Conservation (phyloP, 2,888 invertebrate species). For the Drosophila leonis region DNA sequence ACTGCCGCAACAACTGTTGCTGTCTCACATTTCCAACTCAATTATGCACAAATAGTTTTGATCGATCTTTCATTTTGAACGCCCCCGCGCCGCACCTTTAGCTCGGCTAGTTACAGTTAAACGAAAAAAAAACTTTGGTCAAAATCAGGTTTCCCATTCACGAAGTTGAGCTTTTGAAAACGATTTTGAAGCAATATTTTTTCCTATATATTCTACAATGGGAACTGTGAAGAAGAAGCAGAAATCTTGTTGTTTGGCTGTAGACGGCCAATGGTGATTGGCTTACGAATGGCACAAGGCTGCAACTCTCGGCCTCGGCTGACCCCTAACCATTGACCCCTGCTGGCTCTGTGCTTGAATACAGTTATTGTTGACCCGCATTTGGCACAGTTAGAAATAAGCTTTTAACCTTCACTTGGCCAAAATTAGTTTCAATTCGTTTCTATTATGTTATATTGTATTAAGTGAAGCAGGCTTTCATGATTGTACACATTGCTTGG, state of each 20-base stretch:
- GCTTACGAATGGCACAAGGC: conserved; percentile 13
- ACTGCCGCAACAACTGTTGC: conserved; percentile 9
- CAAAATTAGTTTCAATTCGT: conserved; percentile 3
- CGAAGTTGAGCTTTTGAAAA: background rate
- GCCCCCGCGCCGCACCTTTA: background rate
- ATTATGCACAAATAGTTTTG: conserved; percentile 15
- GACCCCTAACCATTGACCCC: conserved; percentile 1
- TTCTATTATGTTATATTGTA: background rate
- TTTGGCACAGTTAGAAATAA: background rate
- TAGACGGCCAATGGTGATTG: background rate
- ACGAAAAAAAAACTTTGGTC: background rate
- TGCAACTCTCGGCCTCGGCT: conserved; percentile 4
- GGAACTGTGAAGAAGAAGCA: background rate
- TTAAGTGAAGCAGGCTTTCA: background rate
- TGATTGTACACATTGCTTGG: background rate
- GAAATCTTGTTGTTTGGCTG: background rate
- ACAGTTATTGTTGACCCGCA: conserved; percentile 11
- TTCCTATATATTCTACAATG: conserved; percentile 1
- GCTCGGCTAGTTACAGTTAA: background rate
- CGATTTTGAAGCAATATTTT: background rate
- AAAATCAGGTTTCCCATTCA: conserved; percentile 9
- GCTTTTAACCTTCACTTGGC: conserved; percentile 10
- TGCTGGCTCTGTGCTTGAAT: background rate
- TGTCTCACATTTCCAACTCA: conserved; percentile 22
- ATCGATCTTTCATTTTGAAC: conserved; percentile 7